Evolutionary conservation across 1,140 invertebrate species (phyloP), one percentile per base, ranked within the genome.

Genomic region (Drosophila orena): DNA sequence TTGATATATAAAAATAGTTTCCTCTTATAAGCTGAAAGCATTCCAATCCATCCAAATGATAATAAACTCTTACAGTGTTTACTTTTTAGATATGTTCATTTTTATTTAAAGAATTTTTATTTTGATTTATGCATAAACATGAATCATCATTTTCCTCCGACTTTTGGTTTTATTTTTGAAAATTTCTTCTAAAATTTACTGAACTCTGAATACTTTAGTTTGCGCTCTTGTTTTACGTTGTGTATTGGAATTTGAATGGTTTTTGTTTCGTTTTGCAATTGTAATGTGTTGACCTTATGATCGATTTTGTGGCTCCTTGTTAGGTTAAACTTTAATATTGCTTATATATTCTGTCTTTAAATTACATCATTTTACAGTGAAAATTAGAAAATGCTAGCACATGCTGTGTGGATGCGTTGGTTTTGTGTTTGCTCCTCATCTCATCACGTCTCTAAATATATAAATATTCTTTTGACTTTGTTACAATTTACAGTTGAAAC

Each of bases 71-170:
- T 5, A 1, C 17, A 12, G 1, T 7, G 4, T 24, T 64, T 83
- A 71, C 14, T 80, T 89, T 89, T 89, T 90, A 90, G 84, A 89
- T 89, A 89, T 89, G 84, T 89, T 89, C 85, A 89, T 62, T 89
- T 89, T 89, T 89, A 89, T 89, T 89, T 80, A 62, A 89, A 89
- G 85, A 89, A 65, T 89, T 89, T 89, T 89, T 89, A 80, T 54
- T 89, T 76, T 77, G 77, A 89, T 84, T 90, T 84, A 89, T 80
- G 77, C 79, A 80, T 78, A 84, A 89, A 80, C 79, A 84, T 69
- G 72, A 86, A 89, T 78, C 74, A 81, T 75, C 59, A 74, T 11
- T 57, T 24, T 34, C 49, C 52, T 35, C 42, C 58, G 50, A 35
- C 50, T 52, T 57, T 58, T 70, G 40, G 52, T 55, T 46, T 50